These are phyloP conservation scores for Semotilus atromaculatus DNA, from an alignment of 2,797 vertebrate genomes.

Conservation along the genomic window DNA sequence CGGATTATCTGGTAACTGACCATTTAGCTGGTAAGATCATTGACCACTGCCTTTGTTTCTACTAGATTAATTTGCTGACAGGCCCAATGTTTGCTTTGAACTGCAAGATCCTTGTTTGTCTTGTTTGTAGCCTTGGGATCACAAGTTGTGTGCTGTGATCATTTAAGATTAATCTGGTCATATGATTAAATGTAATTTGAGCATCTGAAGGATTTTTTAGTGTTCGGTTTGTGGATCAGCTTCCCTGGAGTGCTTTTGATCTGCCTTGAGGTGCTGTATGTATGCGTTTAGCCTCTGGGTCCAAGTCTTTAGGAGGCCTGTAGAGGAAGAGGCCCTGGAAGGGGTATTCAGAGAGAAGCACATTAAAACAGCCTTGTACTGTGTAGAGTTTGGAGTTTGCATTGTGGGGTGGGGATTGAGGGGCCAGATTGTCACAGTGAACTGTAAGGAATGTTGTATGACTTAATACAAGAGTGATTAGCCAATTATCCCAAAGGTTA, in stretches of 20 bases:
- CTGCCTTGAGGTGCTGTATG: constrained; percentile 30
- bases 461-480: constrained; percentile 5
- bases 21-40: constrained; percentile 96
- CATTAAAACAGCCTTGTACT: constrained; percentile 33
- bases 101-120: neutral
- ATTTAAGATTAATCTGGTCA: constrained; percentile 19
- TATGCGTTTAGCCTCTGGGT: constrained; percentile 52
- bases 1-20: constrained; percentile 99
- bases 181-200: constrained; percentile 13
- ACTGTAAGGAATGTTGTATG: constrained; percentile 31
- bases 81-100: constrained; percentile 3
- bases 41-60: neutral
- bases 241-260: neutral
- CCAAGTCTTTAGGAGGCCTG: constrained; percentile 65
- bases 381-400: constrained; percentile 22
- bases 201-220: constrained; percentile 2
- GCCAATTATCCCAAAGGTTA: neutral
- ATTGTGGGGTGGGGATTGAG: constrained; percentile 16
- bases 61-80: constrained; percentile 12
- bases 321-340: constrained; percentile 72
- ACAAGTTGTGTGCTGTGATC: neutral
- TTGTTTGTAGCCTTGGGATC: neutral
- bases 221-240: constrained; percentile 1
- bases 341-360: constrained; percentile 55
- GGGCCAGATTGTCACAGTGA: constrained; percentile 18